phyloP scores from a whole-genome alignment of 1,140 invertebrate genomes.

The Trichonephila clavipes region DNA sequence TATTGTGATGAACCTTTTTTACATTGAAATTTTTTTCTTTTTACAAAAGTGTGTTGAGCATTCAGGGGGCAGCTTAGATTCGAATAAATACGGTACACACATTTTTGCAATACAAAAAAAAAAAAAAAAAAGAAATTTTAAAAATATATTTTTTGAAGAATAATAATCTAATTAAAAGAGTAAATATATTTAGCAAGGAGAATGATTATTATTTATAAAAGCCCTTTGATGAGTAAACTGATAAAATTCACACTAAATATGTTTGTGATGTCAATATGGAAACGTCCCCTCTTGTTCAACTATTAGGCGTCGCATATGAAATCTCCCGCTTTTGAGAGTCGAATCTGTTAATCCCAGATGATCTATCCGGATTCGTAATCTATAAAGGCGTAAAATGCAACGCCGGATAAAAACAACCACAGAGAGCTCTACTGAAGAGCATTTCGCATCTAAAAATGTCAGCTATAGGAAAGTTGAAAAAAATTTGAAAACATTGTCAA shows the following conservation, averaged over 20 bases:
- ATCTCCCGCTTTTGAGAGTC: slow-evolving; percentile 58
- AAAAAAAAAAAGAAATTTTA: too few relatives aligned
- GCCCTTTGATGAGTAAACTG: background rate
- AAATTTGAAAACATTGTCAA: background rate
- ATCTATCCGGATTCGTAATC: slow-evolving; percentile 68
- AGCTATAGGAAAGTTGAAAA: background rate
- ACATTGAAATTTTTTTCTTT: too few relatives aligned
- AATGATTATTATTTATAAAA: background rate
- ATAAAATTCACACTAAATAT: background rate
- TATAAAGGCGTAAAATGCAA: slow-evolving; percentile 70
- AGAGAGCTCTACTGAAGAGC: slow-evolving; percentile 25
- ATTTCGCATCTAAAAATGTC: background rate
- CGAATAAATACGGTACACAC: too few relatives aligned
- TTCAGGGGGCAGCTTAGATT: too few relatives aligned
- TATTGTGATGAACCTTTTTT: too few relatives aligned
- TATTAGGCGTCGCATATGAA: slow-evolving; percentile 65
- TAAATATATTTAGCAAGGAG: too few relatives aligned
- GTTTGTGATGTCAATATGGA: background rate
- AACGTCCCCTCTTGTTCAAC: slow-evolving; percentile 31
- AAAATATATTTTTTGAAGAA: too few relatives aligned
- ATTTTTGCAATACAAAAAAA: too few relatives aligned
- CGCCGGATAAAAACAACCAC: slow-evolving; percentile 47
- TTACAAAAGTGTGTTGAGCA: too few relatives aligned
- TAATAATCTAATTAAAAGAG: too few relatives aligned
- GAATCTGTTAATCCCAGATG: slow-evolving; percentile 72